Evolutionary conservation across 2,888 invertebrate species (phyloP).

Genomic region (Horisme vitalbata): DNA sequence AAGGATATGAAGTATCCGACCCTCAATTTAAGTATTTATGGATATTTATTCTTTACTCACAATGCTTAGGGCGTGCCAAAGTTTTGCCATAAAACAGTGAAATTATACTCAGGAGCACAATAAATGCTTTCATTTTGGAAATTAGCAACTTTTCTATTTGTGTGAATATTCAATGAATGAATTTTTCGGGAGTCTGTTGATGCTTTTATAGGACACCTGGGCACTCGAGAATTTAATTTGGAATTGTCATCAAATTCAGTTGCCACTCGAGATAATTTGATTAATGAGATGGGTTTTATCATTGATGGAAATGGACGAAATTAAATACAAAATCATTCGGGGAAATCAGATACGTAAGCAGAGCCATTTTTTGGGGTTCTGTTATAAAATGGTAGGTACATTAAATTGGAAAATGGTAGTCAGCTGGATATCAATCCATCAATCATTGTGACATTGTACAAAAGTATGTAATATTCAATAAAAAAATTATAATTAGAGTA

Average conservation of each 20-base stretch:
- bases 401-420: too few relatives aligned
- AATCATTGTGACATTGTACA: too few relatives aligned
- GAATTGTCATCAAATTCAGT: slow-evolving; percentile 33
- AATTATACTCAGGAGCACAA: slow-evolving; percentile 47
- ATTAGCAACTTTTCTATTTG: slow-evolving; percentile 33
- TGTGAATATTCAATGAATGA: slow-evolving; percentile 30
- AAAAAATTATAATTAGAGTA: too few relatives aligned
- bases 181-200: slow-evolving; percentile 17
- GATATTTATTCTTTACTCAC: slow-evolving; percentile 40
- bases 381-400: too few relatives aligned
- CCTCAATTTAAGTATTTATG: slow-evolving; percentile 20
- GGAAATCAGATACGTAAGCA: too few relatives aligned
- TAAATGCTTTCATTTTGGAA: slow-evolving; percentile 52
- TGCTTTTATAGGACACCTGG: slow-evolving; percentile 42
- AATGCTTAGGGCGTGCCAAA: slow-evolving; percentile 41
- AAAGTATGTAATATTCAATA: too few relatives aligned
- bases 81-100: slow-evolving; percentile 50
- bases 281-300: slow-evolving; percentile 28
- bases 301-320: slow-evolving; percentile 31
- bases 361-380: too few relatives aligned
- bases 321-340: too few relatives aligned
- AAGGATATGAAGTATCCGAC: too few relatives aligned
- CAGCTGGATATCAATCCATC: too few relatives aligned
- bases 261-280: slow-evolving; percentile 38
- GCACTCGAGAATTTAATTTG: slow-evolving; percentile 46